These are phyloP conservation scores for Bambusicola thoracicus DNA, from an alignment of 2,113 vertebrate species.

Conservation along the genomic window DNA sequence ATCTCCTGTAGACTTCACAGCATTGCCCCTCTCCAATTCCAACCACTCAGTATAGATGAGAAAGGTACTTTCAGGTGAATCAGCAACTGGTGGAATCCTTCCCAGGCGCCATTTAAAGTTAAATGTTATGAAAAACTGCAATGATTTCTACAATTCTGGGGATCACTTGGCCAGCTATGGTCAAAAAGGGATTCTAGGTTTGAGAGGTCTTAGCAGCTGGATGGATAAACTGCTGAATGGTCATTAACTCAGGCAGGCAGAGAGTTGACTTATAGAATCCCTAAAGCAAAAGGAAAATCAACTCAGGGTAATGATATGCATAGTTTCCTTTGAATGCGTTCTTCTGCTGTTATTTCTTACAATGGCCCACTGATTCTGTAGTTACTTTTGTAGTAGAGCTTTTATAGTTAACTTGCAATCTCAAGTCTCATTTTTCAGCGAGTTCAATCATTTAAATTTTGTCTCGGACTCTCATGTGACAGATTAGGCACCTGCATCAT, in stretches of 20 bases:
- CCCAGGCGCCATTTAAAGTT: not conserved
- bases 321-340: constrained; percentile 17
- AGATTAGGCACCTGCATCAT: not conserved
- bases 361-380: not conserved
- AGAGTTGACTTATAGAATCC: not conserved
- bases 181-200: not conserved
- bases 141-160: not conserved
- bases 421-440: not conserved
- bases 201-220: constrained; percentile 12
- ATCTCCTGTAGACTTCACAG: not conserved
- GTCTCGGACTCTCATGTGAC: not conserved
- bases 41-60: not conserved
- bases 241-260: constrained; percentile 39
- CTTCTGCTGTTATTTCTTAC: not conserved
- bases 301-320: not conserved
- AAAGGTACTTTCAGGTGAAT: not conserved
- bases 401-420: constrained; percentile 17
- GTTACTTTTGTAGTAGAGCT: not conserved
- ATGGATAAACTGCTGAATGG: constrained; percentile 14
- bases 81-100: not conserved
- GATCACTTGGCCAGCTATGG: not conserved
- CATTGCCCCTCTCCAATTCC: not conserved
- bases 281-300: constrained; percentile 7
- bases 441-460: constrained; percentile 17
- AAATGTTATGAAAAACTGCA: not conserved